Percentiles rank a stretch among this genome's conserved stretches.
Conservation (phyloP, 2,797 vertebrate genomes). For the Lutjanus argentimaculatus region DNA sequence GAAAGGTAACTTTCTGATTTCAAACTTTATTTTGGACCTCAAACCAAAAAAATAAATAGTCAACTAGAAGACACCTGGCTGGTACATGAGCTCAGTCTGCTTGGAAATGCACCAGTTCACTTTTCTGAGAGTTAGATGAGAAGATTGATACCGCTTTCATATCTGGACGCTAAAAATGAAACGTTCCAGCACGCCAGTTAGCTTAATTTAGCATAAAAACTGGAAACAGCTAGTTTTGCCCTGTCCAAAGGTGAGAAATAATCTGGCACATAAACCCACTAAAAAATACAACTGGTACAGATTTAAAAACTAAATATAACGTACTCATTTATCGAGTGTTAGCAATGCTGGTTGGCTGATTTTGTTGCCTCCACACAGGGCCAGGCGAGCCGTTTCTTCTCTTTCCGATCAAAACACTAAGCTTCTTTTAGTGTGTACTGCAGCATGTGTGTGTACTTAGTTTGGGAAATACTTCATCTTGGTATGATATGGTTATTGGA, state of each 20-base stretch:
- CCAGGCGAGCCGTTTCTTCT: not conserved
- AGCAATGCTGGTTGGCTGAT: not conserved
- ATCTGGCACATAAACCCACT: not conserved
- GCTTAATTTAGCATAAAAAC: not conserved
- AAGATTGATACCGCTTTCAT: not conserved
- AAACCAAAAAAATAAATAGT: conserved; percentile 21
- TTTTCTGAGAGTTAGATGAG: not conserved
- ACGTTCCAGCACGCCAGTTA: not conserved
- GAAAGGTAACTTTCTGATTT: conserved; percentile 14
- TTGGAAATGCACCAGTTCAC: not conserved
- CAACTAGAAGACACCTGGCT: conserved; percentile 7
- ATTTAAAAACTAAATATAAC: not conserved
- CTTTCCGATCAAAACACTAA: not conserved
- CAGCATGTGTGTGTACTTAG: too few species aligned
- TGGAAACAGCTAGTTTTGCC: not conserved
- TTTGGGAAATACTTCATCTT: too few species aligned
- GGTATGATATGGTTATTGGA: too few species aligned
- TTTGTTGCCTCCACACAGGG: not conserved
- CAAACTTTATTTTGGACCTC: conserved; percentile 28
- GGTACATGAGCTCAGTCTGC: conserved; percentile 17
- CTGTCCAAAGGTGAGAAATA: not conserved
- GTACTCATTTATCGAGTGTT: not conserved
- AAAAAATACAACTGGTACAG: not conserved
- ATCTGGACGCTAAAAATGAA: not conserved
- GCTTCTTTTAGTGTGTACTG: too few species aligned